Conservation (phyloP, 2,113 vertebrate genomes). For the Genyomyrus donnyi region DNA sequence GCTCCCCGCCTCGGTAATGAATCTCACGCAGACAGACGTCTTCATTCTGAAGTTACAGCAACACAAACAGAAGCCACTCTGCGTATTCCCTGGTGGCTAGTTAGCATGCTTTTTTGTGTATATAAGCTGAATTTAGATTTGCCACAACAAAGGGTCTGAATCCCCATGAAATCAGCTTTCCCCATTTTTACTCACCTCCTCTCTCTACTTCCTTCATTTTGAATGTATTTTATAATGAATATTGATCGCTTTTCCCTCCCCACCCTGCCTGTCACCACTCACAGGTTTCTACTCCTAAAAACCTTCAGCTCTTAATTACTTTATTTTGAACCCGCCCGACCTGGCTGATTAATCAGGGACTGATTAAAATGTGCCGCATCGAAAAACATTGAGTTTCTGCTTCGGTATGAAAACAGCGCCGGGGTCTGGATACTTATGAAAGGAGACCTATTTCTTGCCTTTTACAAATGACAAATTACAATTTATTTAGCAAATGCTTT, state of each 20-base stretch:
- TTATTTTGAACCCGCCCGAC: background rate
- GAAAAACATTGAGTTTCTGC: background rate
- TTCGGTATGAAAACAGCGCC: background rate
- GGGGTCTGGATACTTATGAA: background rate
- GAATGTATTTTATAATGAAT: background rate
- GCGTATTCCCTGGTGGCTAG: background rate
- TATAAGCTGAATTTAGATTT: background rate
- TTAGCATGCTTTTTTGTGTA: background rate
- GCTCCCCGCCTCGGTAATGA: background rate
- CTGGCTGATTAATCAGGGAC: background rate
- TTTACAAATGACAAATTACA: background rate
- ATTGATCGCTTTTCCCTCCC: background rate
- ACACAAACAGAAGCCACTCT: background rate
- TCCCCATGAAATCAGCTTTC: background rate
- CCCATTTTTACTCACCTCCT: background rate
- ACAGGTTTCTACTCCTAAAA: background rate
- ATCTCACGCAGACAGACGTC: background rate
- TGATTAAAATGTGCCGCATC: background rate
- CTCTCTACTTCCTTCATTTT: background rate
- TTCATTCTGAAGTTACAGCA: background rate
- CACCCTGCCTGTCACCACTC: background rate
- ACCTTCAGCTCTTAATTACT: constrained; percentile 13
- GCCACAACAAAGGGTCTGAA: background rate
- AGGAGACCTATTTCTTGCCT: background rate
- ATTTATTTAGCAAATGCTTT: background rate